A percentile compares a stretch with the other conserved stretches of the same genome.
Evolutionary conservation across 2,113 vertebrate genomes (phyloP).

Genomic region (Thalassoma bifasciatum): DNA sequence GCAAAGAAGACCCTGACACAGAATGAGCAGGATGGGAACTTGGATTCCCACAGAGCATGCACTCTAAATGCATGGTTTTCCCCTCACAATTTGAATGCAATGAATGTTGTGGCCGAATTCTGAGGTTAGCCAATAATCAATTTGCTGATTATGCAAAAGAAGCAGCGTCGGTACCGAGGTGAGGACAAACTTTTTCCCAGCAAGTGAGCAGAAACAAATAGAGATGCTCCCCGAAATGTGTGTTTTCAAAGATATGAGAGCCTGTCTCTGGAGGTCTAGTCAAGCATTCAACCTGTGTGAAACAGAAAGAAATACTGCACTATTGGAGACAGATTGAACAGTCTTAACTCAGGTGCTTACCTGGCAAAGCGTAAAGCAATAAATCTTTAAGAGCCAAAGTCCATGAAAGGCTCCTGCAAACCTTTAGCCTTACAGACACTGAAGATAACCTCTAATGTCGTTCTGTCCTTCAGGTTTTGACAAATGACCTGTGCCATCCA

Average conservation of each 20-base stretch:
- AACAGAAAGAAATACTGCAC: not conserved
- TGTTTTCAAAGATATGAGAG: not conserved
- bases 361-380: not conserved
- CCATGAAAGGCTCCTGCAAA: not conserved
- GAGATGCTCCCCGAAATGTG: slow-evolving; percentile 23
- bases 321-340: not conserved
- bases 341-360: not conserved
- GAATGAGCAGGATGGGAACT: slow-evolving; percentile 91
- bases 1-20: slow-evolving; percentile 93
- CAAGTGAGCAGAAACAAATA: slow-evolving; percentile 78
- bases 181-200: slow-evolving; percentile 66
- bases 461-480: not conserved
- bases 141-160: slow-evolving; percentile 57
- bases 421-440: not conserved
- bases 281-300: not conserved
- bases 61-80: slow-evolving; percentile 73
- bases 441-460: not conserved
- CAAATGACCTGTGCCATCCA: not conserved
- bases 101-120: slow-evolving; percentile 56
- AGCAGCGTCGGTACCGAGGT: slow-evolving; percentile 49
- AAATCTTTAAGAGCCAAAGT: not conserved
- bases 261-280: not conserved
- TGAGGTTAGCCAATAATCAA: slow-evolving; percentile 53
- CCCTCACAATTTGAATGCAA: slow-evolving; percentile 53
- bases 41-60: slow-evolving; percentile 86